phyloP scores from a whole-genome alignment of 2,797 vertebrate genomes.

The Pipistrellus pygmaeus region DNA sequence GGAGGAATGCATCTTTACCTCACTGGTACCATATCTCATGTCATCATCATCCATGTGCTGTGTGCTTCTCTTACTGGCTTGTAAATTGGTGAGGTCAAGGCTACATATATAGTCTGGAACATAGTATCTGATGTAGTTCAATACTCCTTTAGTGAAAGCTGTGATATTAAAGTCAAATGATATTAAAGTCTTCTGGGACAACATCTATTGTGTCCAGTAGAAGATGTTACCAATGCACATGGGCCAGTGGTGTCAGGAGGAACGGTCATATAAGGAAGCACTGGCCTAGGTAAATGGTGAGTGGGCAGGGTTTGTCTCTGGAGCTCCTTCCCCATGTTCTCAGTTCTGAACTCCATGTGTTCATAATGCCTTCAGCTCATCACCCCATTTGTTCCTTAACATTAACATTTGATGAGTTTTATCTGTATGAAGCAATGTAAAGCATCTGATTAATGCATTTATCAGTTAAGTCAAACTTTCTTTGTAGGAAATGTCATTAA shows the following conservation, averaged over 20 bases:
- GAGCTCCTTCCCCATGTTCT: not conserved
- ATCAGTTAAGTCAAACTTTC: constrained; percentile 27
- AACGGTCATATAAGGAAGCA: not conserved
- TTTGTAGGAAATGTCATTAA: constrained; percentile 22
- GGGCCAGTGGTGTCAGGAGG: not conserved
- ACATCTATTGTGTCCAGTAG: not conserved
- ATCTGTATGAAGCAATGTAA: not conserved
- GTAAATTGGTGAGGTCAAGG: not conserved
- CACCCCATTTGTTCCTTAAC: not conserved
- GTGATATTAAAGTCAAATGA: constrained; percentile 19
- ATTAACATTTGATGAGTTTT: not conserved
- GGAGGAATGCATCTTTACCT: not conserved
- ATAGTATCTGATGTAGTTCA: not conserved
- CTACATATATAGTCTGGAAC: not conserved
- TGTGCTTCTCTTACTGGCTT: not conserved
- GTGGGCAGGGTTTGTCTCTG: not conserved
- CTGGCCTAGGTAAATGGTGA: not conserved
- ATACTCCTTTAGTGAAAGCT: not conserved
- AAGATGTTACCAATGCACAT: not conserved
- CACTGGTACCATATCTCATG: not conserved
- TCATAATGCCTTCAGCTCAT: not conserved
- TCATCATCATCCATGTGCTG: not conserved
- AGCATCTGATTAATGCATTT: not conserved
- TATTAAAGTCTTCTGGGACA: not conserved
- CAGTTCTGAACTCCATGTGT: not conserved